Conservation (phyloP, 2,888 invertebrate species). For the Conus canariensis region DNA sequence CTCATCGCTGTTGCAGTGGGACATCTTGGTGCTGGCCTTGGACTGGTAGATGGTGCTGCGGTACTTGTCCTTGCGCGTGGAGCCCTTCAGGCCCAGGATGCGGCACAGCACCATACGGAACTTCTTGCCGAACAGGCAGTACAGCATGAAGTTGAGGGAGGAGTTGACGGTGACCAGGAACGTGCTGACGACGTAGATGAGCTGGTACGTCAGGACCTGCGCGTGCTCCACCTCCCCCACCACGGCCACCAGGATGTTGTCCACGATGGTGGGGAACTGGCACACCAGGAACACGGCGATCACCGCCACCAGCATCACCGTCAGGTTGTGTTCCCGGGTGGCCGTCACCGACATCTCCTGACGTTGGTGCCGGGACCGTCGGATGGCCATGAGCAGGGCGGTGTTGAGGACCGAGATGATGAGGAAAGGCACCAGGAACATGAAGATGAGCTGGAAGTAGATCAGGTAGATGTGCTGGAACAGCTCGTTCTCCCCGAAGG, state of each 20-base stretch:
- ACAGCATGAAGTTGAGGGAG: constrained; percentile 69
- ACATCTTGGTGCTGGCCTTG: constrained; percentile 39
- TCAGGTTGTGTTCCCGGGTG: constrained; percentile 92
- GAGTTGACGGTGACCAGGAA: constrained; percentile 69
- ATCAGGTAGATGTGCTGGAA: constrained; percentile 75
- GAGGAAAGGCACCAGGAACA: constrained; percentile 75
- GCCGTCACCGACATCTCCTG: constrained; percentile 61
- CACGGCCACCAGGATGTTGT: constrained; percentile 74
- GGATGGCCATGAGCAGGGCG: constrained; percentile 71
- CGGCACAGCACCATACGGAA: constrained; percentile 63
- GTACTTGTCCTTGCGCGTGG: constrained; percentile 49
- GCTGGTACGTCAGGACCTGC: constrained; percentile 38
- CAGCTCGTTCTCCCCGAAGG: constrained; percentile 65
- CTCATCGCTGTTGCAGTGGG: constrained; percentile 43
- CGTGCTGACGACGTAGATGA: constrained; percentile 57
- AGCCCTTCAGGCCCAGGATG: constrained; percentile 51
- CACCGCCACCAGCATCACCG: constrained; percentile 97
- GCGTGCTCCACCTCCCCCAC: constrained; percentile 55
- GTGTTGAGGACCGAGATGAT: constrained; percentile 73
- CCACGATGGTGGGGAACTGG: constrained; percentile 82
- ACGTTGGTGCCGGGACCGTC: constrained; percentile 59
- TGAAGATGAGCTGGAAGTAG: constrained; percentile 73
- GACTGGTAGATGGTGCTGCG: constrained; percentile 52
- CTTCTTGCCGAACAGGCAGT: constrained; percentile 72
- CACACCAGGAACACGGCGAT: constrained; percentile 96